These are phyloP conservation scores for Salvator merianae DNA, from an alignment of 2,113 vertebrate species.

Conservation along the genomic window DNA sequence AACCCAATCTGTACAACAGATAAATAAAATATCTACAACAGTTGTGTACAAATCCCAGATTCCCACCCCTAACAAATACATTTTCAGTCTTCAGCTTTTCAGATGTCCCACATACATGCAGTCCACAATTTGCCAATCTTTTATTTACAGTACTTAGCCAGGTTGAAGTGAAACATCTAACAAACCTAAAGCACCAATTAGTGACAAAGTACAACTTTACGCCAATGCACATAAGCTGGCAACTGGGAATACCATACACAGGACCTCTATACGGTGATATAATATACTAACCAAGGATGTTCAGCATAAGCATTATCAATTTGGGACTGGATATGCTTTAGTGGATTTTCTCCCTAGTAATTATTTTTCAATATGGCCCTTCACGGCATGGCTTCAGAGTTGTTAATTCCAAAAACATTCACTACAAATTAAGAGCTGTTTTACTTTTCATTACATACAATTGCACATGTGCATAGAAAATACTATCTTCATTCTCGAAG, in stretches of 20 bases:
- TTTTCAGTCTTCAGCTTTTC: slow-evolving; percentile 49
- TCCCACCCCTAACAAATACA: slow-evolving; percentile 38
- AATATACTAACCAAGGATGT: neutral
- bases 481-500: slow-evolving; percentile 27
- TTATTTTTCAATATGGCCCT: neutral
- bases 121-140: slow-evolving; percentile 22
- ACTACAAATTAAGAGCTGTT: slow-evolving; percentile 33
- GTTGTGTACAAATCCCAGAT: slow-evolving; percentile 59
- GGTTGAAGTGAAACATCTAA: slow-evolving; percentile 1
- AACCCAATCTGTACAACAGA: slow-evolving; percentile 72
- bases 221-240: slow-evolving; percentile 49
- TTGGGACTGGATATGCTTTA: slow-evolving; percentile 11
- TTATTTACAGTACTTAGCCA: slow-evolving; percentile 14
- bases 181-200: neutral
- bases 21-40: slow-evolving; percentile 74
- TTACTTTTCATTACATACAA: slow-evolving; percentile 31
- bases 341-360: slow-evolving; percentile 12
- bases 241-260: neutral
- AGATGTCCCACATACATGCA: slow-evolving; percentile 23
- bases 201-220: slow-evolving; percentile 50
- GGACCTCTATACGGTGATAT: slow-evolving; percentile 21
- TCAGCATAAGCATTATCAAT: slow-evolving; percentile 14
- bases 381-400: slow-evolving; percentile 10
- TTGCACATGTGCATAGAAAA: slow-evolving; percentile 53
- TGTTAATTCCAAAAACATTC: neutral